Conservation (phyloP, 2,797 vertebrate genomes). For the Eidolon dupreanum region DNA sequence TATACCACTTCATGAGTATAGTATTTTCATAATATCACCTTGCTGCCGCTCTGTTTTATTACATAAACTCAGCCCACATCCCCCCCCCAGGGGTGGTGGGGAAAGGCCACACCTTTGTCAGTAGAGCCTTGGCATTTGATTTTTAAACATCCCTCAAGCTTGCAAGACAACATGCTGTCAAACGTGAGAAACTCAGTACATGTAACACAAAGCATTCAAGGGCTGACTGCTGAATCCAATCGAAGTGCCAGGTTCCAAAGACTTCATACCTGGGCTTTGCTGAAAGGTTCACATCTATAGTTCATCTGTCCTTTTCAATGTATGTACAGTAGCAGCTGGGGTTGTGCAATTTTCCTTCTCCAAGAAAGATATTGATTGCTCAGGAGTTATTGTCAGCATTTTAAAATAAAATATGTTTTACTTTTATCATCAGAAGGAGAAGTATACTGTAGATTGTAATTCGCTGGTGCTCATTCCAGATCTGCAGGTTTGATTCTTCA, state of each 20-base stretch:
- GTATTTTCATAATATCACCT: background rate
- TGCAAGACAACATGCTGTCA: constrained; percentile 17
- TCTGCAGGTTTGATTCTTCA: constrained; percentile 65
- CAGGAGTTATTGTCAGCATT: constrained; percentile 70
- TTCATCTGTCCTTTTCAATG: constrained; percentile 20
- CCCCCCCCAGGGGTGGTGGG: background rate
- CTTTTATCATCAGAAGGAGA: constrained; percentile 71
- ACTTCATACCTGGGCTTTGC: background rate
- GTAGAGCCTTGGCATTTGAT: background rate
- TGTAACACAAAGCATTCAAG: background rate
- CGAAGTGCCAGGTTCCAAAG: background rate
- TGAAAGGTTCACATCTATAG: constrained; percentile 1
- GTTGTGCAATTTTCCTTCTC: constrained; percentile 54
- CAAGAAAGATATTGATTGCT: constrained; percentile 56
- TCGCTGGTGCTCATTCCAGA: constrained; percentile 55
- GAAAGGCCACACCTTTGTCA: constrained; percentile 40
- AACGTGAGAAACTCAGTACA: background rate
- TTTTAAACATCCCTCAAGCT: constrained; percentile 53
- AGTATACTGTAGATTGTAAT: constrained; percentile 58
- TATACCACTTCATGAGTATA: background rate
- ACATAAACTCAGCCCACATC: constrained; percentile 47
- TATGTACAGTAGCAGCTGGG: constrained; percentile 21
- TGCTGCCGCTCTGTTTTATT: constrained; percentile 3
- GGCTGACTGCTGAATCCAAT: background rate
- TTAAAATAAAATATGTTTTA: constrained; percentile 67